These are phyloP conservation scores for Lasiurus cinereus DNA, from an alignment of 2,113 vertebrate genomes.

Conservation along the genomic window DNA sequence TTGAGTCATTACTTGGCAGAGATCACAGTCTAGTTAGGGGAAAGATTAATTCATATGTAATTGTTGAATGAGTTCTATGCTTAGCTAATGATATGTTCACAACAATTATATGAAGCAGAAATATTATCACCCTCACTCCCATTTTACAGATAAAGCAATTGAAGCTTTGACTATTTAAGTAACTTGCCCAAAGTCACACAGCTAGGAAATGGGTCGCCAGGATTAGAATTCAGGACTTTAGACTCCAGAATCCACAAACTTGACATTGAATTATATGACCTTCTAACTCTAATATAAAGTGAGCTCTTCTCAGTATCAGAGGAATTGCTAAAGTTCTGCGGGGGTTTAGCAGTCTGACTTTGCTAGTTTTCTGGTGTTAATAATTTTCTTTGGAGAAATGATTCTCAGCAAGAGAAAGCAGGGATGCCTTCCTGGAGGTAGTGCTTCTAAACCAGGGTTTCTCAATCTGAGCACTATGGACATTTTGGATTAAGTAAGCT, in stretches of 20 bases:
- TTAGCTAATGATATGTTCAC: neutral
- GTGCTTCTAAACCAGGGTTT: neutral
- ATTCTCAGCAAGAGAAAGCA: neutral
- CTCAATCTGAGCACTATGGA: neutral
- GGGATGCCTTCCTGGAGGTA: neutral
- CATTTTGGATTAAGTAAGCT: neutral
- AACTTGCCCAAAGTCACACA: neutral
- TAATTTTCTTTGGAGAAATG: neutral
- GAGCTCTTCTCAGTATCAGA: neutral
- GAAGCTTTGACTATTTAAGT: neutral
- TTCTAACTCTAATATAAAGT: neutral
- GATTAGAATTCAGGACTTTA: neutral
- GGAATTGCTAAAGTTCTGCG: neutral
- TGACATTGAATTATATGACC: neutral
- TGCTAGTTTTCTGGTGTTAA: neutral
- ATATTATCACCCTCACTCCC: neutral
- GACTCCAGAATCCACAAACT: neutral
- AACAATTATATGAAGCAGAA: neutral
- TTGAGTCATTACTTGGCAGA: neutral
- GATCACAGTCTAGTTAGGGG: neutral
- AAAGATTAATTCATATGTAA: neutral
- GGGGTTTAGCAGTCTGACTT: neutral
- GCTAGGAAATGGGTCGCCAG: neutral
- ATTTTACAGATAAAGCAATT: neutral
- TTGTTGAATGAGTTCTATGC: neutral